Conservation (phyloP, 2,888 invertebrate species). For the Pristionchus japonicus region DNA sequence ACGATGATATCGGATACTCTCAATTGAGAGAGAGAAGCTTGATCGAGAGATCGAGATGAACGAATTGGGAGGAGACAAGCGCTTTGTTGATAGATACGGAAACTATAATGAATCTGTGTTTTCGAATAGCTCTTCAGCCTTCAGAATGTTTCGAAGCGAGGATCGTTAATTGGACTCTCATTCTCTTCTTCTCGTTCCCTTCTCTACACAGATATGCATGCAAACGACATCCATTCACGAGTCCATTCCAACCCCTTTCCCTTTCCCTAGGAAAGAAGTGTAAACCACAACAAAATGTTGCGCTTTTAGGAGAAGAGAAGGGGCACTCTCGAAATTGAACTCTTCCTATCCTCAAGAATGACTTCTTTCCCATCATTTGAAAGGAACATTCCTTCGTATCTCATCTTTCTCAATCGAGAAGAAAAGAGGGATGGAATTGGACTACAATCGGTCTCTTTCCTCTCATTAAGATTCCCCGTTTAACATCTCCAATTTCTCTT, state of each 20-base stretch:
- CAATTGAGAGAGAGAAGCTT: neutral
- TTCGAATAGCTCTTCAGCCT: too few relatives aligned
- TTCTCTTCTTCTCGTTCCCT: neutral
- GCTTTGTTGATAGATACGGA: too few relatives aligned
- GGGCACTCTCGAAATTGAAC: conserved; percentile 28
- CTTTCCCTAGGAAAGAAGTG: neutral
- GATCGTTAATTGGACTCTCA: neutral
- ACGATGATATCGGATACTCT: neutral
- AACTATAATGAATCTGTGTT: too few relatives aligned
- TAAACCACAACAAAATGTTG: conserved; percentile 31
- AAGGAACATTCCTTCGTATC: neutral
- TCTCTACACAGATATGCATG: conserved; percentile 12
- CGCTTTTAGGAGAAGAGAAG: neutral
- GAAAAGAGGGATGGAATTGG: neutral
- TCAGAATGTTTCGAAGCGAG: neutral
- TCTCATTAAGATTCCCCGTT: conserved; percentile 38
- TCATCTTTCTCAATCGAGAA: conserved; percentile 16
- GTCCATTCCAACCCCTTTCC: conserved; percentile 3
- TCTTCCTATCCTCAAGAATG: neutral
- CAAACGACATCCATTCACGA: neutral
- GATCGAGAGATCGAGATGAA: neutral
- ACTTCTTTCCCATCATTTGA: conserved; percentile 11
- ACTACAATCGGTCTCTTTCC: conserved; percentile 36
- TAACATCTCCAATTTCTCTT: conserved; percentile 26
- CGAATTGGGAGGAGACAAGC: too few relatives aligned